Base-by-base conservation (phyloP, 2,888 invertebrate genomes). In the Cyclophora punctaria region DNA sequence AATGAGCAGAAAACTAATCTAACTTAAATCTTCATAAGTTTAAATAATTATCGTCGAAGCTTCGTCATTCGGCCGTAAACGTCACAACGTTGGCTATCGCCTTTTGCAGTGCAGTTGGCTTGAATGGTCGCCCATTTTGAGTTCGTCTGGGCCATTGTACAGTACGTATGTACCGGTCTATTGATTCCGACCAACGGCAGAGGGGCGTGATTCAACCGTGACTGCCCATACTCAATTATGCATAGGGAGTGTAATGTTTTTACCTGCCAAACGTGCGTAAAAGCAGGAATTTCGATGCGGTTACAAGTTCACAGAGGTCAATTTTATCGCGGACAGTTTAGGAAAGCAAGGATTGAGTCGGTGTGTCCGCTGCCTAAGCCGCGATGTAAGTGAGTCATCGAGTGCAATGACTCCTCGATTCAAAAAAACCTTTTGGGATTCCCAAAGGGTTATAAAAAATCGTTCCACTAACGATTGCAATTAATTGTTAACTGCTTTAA, bases 191-290 rank as follows among this genome's bases (percentile, higher is more conserved):
- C 67, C 66, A 65, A 67, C 73, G 71, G 73, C 75, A 67, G 73
- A 80, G 80, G 83, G 84, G 80, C 75, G 82, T 78, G 76, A 79
- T 75, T 77, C 74, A 71, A 75, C 70, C 76, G 71, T 77, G 70
- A 72, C 76, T 64, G 56, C 58, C 53, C 59, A 59, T 59, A 55
- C 59, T 58, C 55, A 66, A 56, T 57, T 63, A 65, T 62, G 61
- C 58, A 63, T 63, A 62, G 61, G 60, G 61, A 5, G 44, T 3
- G 44, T 34, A 34, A 44, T 33, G 5, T 6, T 44, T 44, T 44
- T 44, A 44, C 34, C 34, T 20, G 44, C 3, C 3, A 34, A 44
- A 34, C 59, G 60, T 42, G 6, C 41, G 45, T 34, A 35, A 43
- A 35, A 45, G 37, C 34, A 7, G 47, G 2, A 44, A 6, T 33